Evolutionary conservation across 2,113 vertebrate species (phyloP), one percentile per base, ranked within the genome.

Genomic region (Caranx ignobilis): DNA sequence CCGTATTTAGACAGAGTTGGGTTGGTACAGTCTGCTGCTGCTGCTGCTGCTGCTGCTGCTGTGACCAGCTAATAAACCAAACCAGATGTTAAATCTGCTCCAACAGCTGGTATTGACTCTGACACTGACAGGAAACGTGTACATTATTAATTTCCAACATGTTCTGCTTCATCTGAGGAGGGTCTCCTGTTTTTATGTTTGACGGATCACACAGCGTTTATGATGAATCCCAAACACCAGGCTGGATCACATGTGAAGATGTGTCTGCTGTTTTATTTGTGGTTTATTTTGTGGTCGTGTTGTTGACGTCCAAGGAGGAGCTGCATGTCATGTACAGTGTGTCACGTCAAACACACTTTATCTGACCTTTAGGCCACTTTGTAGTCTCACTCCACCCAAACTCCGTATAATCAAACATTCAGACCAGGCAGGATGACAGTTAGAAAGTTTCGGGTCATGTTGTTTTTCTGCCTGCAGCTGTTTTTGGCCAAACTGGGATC

Each of bases 61-160:
- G 43, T 43, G 35, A 59, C 16, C 8, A 71, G 63, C 56, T 37
- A 32, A 63, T 75, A 48, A 52, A 82, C 61, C 4, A 21, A 54
- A 65, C 11, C 64, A 79, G 56, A 19, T 72, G n/a, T n/a, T 37
- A 21, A 26, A 48, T 34, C 26, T 41, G 39, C 8, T 41, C 11
- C 11, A 34, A 1, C 16, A 34, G 39, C 39, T 39, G 48, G 13
- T 37, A 64, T 13, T 19, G 13, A 41, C 59, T 3, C 1, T n/a
- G 3, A 41, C 59, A 5, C 1, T n/a, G 3, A 64, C 32, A 16
- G 47, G 9, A 6, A 43, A 34, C 7, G n/a, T 18, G 19, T 41
- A 2, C 16, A 64, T 45, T 47, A 55, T 41, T 13, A 15, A 45
- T 56, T 65, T 12, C 35, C 2, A 3, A n/a, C 18, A 3, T 62